phyloP scores from a whole-genome alignment of 2,113 vertebrate genomes.

The Thamnophis sirtalis region DNA sequence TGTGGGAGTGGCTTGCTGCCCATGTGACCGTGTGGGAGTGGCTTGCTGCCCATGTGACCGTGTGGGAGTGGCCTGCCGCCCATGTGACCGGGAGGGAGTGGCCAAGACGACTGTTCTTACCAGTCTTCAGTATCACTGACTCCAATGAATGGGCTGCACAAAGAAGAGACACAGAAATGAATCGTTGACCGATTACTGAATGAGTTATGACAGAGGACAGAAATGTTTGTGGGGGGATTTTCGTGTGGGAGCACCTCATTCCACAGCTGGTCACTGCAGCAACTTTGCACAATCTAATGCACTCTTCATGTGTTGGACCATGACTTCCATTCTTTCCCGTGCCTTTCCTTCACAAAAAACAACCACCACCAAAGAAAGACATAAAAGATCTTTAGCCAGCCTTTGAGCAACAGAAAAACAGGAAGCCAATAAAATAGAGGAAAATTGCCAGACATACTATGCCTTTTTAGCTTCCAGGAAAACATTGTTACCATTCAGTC shows the following conservation, averaged over 20 bases:
- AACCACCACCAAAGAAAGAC: not conserved
- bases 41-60: too few species aligned
- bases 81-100: too few species aligned
- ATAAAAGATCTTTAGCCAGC: not conserved
- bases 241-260: not conserved
- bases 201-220: too few species aligned
- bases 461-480: constrained; percentile 4
- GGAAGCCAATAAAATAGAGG: constrained; percentile 18
- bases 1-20: too few species aligned
- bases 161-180: too few species aligned
- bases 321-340: not conserved
- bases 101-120: too few species aligned
- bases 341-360: not conserved
- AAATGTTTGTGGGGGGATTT: not conserved
- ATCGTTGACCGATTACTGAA: not conserved
- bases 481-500: not conserved
- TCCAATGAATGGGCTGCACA: too few species aligned
- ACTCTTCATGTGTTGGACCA: not conserved
- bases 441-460: not conserved
- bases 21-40: too few species aligned
- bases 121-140: too few species aligned
- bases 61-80: too few species aligned
- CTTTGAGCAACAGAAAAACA: constrained; percentile 5
- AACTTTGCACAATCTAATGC: not conserved
- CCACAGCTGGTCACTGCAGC: not conserved